Base-by-base conservation (phyloP, 2,888 invertebrate genomes). In the Drosophila phalerata region DNA sequence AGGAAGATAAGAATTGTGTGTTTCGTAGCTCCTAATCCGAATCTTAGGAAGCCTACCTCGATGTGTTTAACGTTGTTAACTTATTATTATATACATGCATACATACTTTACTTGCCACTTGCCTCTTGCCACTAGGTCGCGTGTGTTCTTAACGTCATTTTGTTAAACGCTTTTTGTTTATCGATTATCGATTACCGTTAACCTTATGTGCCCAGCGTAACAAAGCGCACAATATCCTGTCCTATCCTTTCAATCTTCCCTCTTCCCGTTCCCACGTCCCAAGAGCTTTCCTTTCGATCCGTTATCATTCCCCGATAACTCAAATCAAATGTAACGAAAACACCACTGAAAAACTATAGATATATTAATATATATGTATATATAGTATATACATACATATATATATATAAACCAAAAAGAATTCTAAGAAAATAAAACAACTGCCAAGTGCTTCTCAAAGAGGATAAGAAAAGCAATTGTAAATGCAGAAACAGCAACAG, bases 401-500 rank as follows among this genome's bases (percentile, higher is more conserved):
- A 25, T 38, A 28, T 28, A 53, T 52, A 17, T 19, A n/a, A 30
- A 42, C 13, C 37, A 28, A 52, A 38, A 11, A 11, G 17, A 17
- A 42, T 30, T 25, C 13, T 10, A 64, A 56, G 57, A 58, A 40
- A 43, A 42, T 13, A 42, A 43, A 37, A 47, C 30, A 81, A 86
- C 82, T 86, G 82, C 81, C 86, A 82, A 68, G 70, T 61, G 79
- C 66, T 76, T 64, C 65, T 60, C 47, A 42, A 60, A 53, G 42
- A 40, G 52, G 22, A 61, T 73, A 56, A 56, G 55, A 11, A 32
- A 40, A 57, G 45, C 51, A 60, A 68, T 63, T 65, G 63, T 56
- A 10, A 51, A 57, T 55, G 42, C 49, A 48, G 49, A 66, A 56
- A 19, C 17, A 9, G 28, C 55, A 43, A 38, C 43, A 38, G 42